Conservation (phyloP, 2,888 invertebrate genomes). For the Emmelina monodactyla region DNA sequence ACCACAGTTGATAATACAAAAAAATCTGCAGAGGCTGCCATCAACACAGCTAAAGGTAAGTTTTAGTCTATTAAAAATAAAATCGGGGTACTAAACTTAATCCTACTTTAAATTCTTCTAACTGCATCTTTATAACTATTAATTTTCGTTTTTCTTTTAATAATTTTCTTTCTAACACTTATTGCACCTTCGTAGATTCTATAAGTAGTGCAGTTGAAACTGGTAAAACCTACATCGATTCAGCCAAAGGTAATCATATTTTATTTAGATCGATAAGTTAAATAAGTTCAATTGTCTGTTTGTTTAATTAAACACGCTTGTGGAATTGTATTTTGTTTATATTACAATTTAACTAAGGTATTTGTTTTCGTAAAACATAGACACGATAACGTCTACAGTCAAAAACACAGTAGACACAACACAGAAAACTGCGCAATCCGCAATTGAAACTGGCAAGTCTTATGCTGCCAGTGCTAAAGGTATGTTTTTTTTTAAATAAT, state of each 20-base stretch:
- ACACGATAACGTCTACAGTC: too few relatives aligned
- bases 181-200: conserved; percentile 30
- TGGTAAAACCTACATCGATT: conserved; percentile 33
- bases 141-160: background rate
- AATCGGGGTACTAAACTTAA: too few relatives aligned
- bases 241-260: conserved; percentile 43
- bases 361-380: too few relatives aligned
- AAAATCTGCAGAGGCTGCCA: conserved; percentile 53
- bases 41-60: conserved; percentile 46
- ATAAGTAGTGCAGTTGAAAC: conserved; percentile 32
- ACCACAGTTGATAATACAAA: conserved; percentile 51
- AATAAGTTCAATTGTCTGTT: too few relatives aligned
- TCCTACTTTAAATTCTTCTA: too few relatives aligned
- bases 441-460: conserved; percentile 55
- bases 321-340: too few relatives aligned
- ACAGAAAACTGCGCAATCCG: too few relatives aligned
- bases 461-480: conserved; percentile 55
- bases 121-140: background rate
- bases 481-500: too few relatives aligned
- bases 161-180: conserved; percentile 11
- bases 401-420: too few relatives aligned
- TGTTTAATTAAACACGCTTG: too few relatives aligned
- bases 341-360: too few relatives aligned
- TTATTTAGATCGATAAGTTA: too few relatives aligned
- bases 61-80: background rate